Evolutionary conservation across 2,113 vertebrate genomes (phyloP).

Genomic region (Pandion haliaetus): DNA sequence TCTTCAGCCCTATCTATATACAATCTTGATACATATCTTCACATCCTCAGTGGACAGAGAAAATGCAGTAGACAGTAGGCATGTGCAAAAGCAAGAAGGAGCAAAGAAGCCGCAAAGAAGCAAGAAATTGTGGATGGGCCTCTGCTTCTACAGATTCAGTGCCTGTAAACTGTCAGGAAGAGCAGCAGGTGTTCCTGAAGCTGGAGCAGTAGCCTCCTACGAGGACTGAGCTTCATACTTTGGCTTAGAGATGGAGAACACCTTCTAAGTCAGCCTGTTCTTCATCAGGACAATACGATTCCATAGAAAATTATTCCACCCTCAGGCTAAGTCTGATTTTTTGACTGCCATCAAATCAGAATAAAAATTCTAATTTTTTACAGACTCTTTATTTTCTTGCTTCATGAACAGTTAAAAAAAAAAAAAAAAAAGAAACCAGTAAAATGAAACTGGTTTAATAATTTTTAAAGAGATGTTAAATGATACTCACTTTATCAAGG

Average conservation of each 20-base stretch:
- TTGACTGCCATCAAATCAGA: neutral
- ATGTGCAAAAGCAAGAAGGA: neutral
- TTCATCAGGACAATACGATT: neutral
- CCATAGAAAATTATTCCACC: neutral
- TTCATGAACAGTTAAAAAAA: neutral
- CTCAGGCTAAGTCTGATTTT: neutral
- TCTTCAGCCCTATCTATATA: neutral
- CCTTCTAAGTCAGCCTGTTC: neutral
- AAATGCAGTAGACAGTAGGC: neutral
- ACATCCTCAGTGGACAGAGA: neutral
- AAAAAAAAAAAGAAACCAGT: conserved; percentile 5
- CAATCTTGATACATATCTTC: neutral
- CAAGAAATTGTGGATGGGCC: neutral
- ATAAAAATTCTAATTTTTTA: neutral
- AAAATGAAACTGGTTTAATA: conserved; percentile 67
- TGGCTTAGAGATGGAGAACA: neutral
- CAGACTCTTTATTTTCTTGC: neutral
- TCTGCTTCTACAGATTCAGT: neutral
- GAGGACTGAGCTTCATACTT: neutral
- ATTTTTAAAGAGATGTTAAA: conserved; percentile 74
- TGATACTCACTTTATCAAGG: conserved; percentile 64
- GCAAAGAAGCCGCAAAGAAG: neutral
- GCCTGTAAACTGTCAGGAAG: neutral
- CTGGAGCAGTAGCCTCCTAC: neutral
- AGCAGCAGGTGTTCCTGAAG: neutral